A percentile compares a stretch with the other conserved stretches of the same genome.
Conservation (phyloP, 2,113 vertebrate species). For the Pseudorasbora parva region DNA sequence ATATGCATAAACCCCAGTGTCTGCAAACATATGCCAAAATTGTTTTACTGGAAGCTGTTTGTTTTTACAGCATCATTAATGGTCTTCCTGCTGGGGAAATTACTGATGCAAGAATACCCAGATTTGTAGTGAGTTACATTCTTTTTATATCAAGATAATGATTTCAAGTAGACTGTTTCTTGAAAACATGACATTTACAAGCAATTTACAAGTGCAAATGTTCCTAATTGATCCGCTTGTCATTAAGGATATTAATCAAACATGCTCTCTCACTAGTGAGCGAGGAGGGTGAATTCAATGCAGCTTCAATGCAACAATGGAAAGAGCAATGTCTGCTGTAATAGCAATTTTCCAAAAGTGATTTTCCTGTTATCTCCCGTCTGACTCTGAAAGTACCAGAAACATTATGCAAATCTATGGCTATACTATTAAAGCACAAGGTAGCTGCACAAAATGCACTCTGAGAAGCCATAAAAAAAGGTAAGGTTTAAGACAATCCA, state of each 20-base stretch:
- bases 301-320: constrained; percentile 7
- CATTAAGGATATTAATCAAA: constrained; percentile 59
- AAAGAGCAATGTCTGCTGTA: not conserved
- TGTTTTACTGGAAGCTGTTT: constrained; percentile 20
- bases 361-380: not conserved
- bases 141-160: constrained; percentile 36
- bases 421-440: too few relatives aligned
- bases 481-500: not conserved
- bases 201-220: constrained; percentile 55
- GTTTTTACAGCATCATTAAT: constrained; percentile 31
- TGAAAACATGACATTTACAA: constrained; percentile 48
- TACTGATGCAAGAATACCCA: not conserved
- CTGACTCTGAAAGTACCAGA: not conserved
- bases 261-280: not conserved
- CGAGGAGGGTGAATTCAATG: constrained; percentile 15
- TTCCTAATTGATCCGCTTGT: constrained; percentile 60
- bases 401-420: not conserved
- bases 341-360: not conserved
- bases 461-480: not conserved
- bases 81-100: constrained; percentile 4
- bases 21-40: not conserved
- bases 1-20: not conserved
- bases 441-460: not conserved
- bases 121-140: constrained; percentile 1
- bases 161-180: constrained; percentile 24